These are phyloP conservation scores for Balanococcus diminutus DNA, from an alignment of 2,888 invertebrate species.

Conservation along the genomic window DNA sequence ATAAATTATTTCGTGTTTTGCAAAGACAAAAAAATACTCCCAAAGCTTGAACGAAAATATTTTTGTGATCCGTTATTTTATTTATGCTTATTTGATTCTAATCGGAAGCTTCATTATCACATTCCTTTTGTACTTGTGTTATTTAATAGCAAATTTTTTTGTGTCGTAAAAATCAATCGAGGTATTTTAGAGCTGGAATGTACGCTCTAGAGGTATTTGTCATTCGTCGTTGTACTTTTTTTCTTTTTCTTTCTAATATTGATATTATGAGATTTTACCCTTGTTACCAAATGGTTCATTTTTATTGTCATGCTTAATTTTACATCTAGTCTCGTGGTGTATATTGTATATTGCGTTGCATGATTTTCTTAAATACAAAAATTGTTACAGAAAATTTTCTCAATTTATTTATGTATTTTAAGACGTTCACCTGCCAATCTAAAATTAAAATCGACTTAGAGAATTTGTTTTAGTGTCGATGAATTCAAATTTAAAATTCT, in stretches of 20 bases:
- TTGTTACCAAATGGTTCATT: conserved; percentile 37
- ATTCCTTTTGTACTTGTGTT: neutral
- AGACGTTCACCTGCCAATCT: no score
- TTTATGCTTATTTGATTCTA: neutral
- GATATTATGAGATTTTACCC: neutral
- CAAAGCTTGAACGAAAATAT: no score
- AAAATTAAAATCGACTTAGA: no score
- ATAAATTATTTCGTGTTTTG: no score
- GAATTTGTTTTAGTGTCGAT: no score
- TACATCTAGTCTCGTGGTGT: conserved; percentile 13
- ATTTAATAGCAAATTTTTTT: neutral
- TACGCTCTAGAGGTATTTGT: neutral
- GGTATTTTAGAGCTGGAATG: neutral
- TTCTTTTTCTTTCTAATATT: no score
- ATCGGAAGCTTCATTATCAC: neutral
- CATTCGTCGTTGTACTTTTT: neutral
- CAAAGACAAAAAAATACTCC: no score
- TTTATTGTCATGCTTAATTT: conserved; percentile 2
- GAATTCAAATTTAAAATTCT: no score
- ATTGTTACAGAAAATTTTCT: no score
- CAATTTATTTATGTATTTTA: no score
- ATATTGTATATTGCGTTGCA: neutral
- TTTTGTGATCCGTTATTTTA: neutral
- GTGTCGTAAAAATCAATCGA: neutral
- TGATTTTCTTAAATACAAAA: neutral